Evolutionary conservation across 2,113 vertebrate species (phyloP), one percentile per base, ranked within the genome.

Genomic region (Seriola quinqueradiata): DNA sequence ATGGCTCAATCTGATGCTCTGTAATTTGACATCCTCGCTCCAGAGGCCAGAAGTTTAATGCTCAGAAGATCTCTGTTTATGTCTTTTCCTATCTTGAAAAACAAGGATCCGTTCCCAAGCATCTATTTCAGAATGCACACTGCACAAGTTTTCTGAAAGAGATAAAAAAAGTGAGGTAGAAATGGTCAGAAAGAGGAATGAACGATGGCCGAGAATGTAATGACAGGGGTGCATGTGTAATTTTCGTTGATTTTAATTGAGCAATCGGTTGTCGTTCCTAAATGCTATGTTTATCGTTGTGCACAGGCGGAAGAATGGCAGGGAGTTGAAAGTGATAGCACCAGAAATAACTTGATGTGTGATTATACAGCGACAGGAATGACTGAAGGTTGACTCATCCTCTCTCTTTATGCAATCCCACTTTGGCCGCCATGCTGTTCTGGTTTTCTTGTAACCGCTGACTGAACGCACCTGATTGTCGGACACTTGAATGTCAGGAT

Each of bases 341-440:
- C 21, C 70, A 69, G 34, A 76, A 87, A 82, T 79, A 84, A 65
- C 77, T 19, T 7, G 11, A 74, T 46, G 50, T 58, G 59, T 89
- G 48, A 70, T 85, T 80, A 75, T 52, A 46, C 64, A 75, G 73
- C 57, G 25, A 34, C 63, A 23, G 19, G 21, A 21, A 63, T 25
- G 46, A 59, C 1, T 42, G 55, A 60, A 25, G 60, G 55, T 60
- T 61, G 25, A 77, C 68, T 77, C 61, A 54, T 65, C 21, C 16
- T 17, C 48, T 54, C 7, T 5, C 54, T 67, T 61, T 66, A 32
- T 65, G 16, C 16, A 19, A 6, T 3, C 17, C 1, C 8, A 5
- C 59, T 4, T 10, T 1, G n/a, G 21, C 42, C 1, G 5, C 21
- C 17, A 40, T 32, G 0, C 61, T 14, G 3, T 10, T 21, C 16